Percentiles rank a stretch among this genome's conserved stretches.
These are phyloP conservation scores for Theonella swinhoei DNA, from an alignment of 37 sponge, comb jelly and placozoan genomes.

Conservation along the genomic window DNA sequence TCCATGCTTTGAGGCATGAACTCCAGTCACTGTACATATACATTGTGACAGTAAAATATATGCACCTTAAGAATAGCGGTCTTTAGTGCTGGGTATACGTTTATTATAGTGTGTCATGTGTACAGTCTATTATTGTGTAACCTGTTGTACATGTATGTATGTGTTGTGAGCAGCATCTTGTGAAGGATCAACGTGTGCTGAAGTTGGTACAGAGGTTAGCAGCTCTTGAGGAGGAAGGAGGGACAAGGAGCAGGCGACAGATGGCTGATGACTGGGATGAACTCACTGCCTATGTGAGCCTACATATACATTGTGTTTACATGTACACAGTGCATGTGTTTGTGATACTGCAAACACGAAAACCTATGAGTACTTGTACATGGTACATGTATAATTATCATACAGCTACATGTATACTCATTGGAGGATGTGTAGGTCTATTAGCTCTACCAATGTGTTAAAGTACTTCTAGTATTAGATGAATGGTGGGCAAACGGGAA, in stretches of 20 bases:
- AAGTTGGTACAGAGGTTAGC: conserved; percentile 46
- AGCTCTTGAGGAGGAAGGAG: conserved; percentile 35
- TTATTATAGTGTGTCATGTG: too few relatives aligned
- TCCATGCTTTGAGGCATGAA: neutral
- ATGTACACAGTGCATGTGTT: neutral
- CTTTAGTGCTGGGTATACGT: too few relatives aligned
- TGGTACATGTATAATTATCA: too few relatives aligned
- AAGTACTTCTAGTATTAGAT: too few relatives aligned
- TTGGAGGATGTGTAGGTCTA: too few relatives aligned
- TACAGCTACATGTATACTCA: too few relatives aligned
- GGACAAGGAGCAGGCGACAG: neutral
- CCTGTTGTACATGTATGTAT: too few relatives aligned
- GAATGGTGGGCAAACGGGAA: too few relatives aligned
- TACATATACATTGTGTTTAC: neutral
- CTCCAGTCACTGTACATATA: neutral
- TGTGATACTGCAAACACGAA: neutral
- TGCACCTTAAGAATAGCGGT: too few relatives aligned
- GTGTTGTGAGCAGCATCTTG: conserved; percentile 55
- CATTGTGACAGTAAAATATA: too few relatives aligned
- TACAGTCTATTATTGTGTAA: too few relatives aligned
- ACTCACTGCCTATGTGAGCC: conserved; percentile 10
- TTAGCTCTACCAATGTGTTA: too few relatives aligned
- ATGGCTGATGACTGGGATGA: neutral
- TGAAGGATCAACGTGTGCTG: conserved; percentile 73
- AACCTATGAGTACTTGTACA: neutral